A percentile compares a stretch with the other conserved stretches of the same genome.
Evolutionary conservation across 2,113 vertebrate species (phyloP).

Genomic region (Alosa alosa): DNA sequence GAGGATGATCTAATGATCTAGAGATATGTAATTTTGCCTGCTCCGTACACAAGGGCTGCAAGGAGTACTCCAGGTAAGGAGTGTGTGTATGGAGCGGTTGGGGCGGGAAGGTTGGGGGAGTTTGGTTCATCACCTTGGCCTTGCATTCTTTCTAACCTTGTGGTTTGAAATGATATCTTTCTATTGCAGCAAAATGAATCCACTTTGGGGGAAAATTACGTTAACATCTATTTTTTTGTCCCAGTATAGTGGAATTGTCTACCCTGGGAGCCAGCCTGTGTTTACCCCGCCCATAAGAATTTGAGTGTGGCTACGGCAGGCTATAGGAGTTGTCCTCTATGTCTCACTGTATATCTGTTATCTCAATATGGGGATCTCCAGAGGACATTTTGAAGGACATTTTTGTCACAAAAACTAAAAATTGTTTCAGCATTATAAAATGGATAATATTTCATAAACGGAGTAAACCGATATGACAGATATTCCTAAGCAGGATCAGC

Average conservation of each 20-base stretch:
- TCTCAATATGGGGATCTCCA: neutral
- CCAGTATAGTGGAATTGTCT: too few species aligned
- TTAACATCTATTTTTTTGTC: neutral
- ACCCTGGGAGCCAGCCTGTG: too few species aligned
- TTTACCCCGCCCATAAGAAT: too few species aligned
- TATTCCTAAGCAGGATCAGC: conserved; percentile 33
- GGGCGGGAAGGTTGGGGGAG: too few species aligned
- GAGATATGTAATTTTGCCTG: neutral
- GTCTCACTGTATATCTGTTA: too few species aligned
- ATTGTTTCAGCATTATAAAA: neutral
- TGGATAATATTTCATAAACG: neutral
- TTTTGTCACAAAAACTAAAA: neutral
- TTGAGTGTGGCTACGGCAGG: too few species aligned
- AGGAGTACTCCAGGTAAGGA: neutral
- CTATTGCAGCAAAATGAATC: too few species aligned
- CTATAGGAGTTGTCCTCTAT: too few species aligned
- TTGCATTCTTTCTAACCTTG: neutral
- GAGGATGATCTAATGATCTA: neutral
- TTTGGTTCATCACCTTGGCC: too few species aligned
- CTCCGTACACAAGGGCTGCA: neutral
- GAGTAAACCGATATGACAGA: conserved; percentile 32
- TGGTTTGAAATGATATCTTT: neutral
- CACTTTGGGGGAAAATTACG: too few species aligned
- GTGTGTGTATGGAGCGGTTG: too few species aligned
- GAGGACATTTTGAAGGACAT: neutral